Percentiles rank a stretch among this genome's conserved stretches.
Evolutionary conservation across 2,113 vertebrate genomes (phyloP).

Genomic region (Rhodinocichla rosea): DNA sequence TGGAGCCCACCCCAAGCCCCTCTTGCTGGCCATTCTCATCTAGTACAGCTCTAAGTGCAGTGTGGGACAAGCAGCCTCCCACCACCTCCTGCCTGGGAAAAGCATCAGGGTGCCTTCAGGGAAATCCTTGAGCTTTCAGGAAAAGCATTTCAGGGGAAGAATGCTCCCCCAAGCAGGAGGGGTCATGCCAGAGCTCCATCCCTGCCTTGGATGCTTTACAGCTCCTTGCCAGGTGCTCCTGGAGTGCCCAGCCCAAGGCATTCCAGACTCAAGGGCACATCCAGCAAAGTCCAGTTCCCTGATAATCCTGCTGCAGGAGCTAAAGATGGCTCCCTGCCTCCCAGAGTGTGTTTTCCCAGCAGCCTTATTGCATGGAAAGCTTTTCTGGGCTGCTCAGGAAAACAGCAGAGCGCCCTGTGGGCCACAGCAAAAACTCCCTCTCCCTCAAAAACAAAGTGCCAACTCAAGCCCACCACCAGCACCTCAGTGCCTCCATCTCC

Average conservation of each 20-base stretch:
- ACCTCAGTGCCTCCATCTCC: background rate
- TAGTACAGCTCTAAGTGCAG: background rate
- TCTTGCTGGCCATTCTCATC: background rate
- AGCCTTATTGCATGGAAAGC: background rate
- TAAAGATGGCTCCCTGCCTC: background rate
- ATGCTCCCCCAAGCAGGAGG: background rate
- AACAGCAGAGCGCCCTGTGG: accelerated
- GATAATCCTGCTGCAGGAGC: background rate
- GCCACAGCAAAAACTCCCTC: background rate
- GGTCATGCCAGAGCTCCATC: background rate
- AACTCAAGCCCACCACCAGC: background rate
- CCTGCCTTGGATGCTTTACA: background rate
- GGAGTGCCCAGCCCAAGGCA: background rate
- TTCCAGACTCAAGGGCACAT: background rate
- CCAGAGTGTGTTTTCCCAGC: background rate
- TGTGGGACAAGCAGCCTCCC: background rate
- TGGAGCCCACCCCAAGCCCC: background rate
- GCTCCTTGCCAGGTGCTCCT: background rate
- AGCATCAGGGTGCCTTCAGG: too few relatives aligned
- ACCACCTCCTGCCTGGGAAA: background rate
- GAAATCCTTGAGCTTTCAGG: background rate
- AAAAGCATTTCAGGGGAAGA: background rate
- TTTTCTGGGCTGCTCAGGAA: background rate
- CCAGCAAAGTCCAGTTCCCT: background rate
- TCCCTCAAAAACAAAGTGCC: background rate